Percentiles rank a stretch among this genome's conserved stretches.
These are phyloP conservation scores for Nettapus auritus DNA, from an alignment of 2,113 vertebrate genomes.

Conservation along the genomic window DNA sequence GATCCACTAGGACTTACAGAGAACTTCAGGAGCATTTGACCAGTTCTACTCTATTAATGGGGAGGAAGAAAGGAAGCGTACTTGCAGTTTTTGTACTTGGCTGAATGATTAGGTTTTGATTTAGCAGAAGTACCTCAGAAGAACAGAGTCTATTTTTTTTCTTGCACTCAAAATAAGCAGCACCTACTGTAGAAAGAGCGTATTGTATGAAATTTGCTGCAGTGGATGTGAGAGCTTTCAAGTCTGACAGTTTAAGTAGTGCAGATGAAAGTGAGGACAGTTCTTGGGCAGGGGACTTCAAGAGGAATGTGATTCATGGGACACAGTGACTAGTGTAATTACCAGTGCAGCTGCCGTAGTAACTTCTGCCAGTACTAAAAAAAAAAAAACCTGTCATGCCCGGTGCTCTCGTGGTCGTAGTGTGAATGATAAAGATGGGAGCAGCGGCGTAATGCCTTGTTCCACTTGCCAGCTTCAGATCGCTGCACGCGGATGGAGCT, in stretches of 20 bases:
- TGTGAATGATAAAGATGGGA: background rate
- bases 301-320: constrained; percentile 39
- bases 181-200: background rate
- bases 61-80: accelerated
- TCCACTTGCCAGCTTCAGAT: background rate
- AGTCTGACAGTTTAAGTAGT: background rate
- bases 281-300: background rate
- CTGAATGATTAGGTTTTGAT: background rate
- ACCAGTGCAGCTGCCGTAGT: background rate
- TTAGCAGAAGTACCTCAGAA: background rate
- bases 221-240: background rate
- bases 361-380: background rate
- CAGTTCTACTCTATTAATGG: background rate
- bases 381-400: background rate
- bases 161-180: background rate
- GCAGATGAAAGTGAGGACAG: constrained; percentile 24
- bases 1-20: background rate
- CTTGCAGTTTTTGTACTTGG: background rate
- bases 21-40: background rate
- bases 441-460: background rate
- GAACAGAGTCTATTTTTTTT: background rate
- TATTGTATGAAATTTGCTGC: background rate
- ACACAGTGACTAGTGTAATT: background rate
- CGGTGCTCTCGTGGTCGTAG: background rate
- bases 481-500: accelerated